Base-by-base conservation (phyloP, 1,140 invertebrate genomes). In the Steinernema khuongi region DNA sequence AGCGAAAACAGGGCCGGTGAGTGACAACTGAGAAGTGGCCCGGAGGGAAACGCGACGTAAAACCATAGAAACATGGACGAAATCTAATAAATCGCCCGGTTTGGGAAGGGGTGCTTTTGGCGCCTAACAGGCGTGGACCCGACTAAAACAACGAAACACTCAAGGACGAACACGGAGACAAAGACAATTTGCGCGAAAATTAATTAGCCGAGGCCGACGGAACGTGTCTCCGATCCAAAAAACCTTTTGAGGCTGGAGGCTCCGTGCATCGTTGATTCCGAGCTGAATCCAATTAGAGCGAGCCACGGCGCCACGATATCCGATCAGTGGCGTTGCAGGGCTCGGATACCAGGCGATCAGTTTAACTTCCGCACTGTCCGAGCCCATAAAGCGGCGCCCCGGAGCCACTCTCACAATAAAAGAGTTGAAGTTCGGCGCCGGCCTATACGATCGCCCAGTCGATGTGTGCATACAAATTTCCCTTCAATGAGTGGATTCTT, bases 31-130 rank as follows among this genome's bases (percentile, higher is more conserved):
- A 41, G 36, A 41, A 41, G 7, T 41, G 36, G n/a, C 36, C n/a
- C n/a, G 7, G n/a, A 41, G n/a, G n/a, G 36, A 41, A n/a, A 41
- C n/a, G 7, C 36, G 36, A 41, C 36, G 36, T 41, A 41, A 41
- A 7, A 4, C 50, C 50, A 60, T 60, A 60, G 50, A 60, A 60
- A 60, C 50, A 14, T 14, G 36, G 36, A 41, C 11, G 50, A 60
- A 60, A 60, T 11, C 50, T 60, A 60, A 60, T 60, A 60, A 60
- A 60, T 60, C n/a, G n/a, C n/a, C n/a, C n/a, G n/a, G n/a, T n/a
- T n/a, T n/a, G n/a, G n/a, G n/a, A n/a, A n/a, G n/a, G n/a, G n/a
- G n/a, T n/a, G n/a, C n/a, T n/a, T n/a, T n/a, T 22, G 11, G 26
- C 11, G 50, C 14, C 50, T 60, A 60, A 60, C 50, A 60, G 26